A percentile compares a stretch with the other conserved stretches of the same genome.
phyloP scores from a whole-genome alignment of 2,797 vertebrate species.

The Argentina silus region DNA sequence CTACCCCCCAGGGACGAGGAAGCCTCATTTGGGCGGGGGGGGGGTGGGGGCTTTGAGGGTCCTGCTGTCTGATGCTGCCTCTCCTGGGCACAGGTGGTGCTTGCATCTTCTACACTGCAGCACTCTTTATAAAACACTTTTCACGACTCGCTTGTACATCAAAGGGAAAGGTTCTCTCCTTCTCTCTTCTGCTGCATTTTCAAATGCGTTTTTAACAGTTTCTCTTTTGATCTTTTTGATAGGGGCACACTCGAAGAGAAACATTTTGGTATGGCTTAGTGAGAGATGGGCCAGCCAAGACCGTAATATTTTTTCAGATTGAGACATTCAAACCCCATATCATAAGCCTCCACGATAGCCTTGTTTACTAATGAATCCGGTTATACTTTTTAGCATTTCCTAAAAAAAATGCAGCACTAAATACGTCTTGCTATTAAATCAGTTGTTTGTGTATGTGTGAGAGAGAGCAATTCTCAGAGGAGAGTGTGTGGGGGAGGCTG shows the following conservation, averaged over 20 bases:
- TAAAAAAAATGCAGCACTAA: not conserved
- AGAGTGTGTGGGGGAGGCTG: slow-evolving; percentile 31
- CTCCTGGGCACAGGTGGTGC: slow-evolving; percentile 18
- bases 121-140: slow-evolving; percentile 63
- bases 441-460: slow-evolving; percentile 1
- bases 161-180: slow-evolving; percentile 58
- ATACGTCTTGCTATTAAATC: slow-evolving; percentile 2
- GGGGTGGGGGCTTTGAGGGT: slow-evolving; percentile 59
- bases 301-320: slow-evolving; percentile 20
- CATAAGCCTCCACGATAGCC: not conserved
- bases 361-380: not conserved
- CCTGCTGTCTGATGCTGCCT: slow-evolving; percentile 44
- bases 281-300: slow-evolving; percentile 18
- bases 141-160: slow-evolving; percentile 56
- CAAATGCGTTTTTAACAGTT: slow-evolving; percentile 57
- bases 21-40: slow-evolving; percentile 62
- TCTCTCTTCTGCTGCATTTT: slow-evolving; percentile 49
- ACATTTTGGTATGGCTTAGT: slow-evolving; percentile 41
- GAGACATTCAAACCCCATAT: slow-evolving; percentile 11
- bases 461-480: slow-evolving; percentile 4
- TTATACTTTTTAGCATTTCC: not conserved
- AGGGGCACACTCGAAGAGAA: slow-evolving; percentile 37
- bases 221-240: slow-evolving; percentile 65
- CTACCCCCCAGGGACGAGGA: slow-evolving; percentile 61
- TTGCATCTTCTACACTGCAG: slow-evolving; percentile 49